These are phyloP conservation scores for Prionailurus bengalensis DNA, from an alignment of 2,113 vertebrate species.

Conservation along the genomic window DNA sequence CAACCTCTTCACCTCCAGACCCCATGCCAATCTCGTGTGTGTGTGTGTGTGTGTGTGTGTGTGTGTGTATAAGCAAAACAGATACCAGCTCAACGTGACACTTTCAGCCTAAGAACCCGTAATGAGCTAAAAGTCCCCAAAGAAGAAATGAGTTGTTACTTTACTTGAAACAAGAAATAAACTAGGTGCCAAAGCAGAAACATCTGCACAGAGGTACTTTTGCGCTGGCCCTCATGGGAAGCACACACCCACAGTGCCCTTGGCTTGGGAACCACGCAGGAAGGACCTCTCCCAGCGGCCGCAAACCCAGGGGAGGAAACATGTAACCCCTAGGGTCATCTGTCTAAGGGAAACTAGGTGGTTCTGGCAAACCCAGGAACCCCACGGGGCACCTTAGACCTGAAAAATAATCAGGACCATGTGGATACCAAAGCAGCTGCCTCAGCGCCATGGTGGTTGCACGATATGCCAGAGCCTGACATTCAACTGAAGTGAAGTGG, in stretches of 20 bases:
- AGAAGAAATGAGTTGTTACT: not conserved
- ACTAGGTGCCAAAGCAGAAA: not conserved
- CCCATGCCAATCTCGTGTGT: not conserved
- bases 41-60: too few relatives aligned
- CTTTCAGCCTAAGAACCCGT: not conserved
- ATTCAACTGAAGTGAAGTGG: not conserved
- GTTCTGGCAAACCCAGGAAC: not conserved
- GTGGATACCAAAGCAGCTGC: not conserved
- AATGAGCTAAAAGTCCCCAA: not conserved
- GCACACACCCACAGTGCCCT: not conserved
- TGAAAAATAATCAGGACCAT: not conserved
- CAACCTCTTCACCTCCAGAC: not conserved
- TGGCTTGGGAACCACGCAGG: rapidly evolving
- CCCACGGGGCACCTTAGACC: not conserved
- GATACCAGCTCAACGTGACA: not conserved
- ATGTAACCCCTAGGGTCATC: not conserved
- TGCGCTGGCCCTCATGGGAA: not conserved
- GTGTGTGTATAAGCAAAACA: not conserved
- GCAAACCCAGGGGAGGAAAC: not conserved
- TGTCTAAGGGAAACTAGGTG: not conserved
- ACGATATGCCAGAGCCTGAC: not conserved
- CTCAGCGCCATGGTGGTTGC: not conserved
- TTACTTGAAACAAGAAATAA: not conserved
- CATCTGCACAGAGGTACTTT: not conserved
- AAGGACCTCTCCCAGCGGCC: not conserved